A percentile compares a stretch with the other conserved stretches of the same genome.
These are phyloP conservation scores for Trichonephila inaurata DNA, from an alignment of 1,140 invertebrate species.

Conservation along the genomic window DNA sequence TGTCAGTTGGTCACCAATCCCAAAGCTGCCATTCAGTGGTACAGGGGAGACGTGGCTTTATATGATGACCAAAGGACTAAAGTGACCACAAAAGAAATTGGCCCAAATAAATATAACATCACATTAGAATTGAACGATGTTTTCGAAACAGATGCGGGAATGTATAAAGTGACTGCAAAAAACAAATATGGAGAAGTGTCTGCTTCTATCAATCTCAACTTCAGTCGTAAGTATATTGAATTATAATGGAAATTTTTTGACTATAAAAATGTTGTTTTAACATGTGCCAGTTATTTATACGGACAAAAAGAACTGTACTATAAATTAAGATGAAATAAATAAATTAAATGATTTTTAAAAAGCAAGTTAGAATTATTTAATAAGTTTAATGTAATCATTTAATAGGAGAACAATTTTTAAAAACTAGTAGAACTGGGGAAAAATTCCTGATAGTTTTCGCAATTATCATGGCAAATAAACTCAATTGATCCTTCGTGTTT, in stretches of 20 bases:
- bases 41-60: conserved; percentile 86
- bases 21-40: conserved; percentile 94
- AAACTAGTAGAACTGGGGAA: no score
- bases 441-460: no score
- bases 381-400: no score
- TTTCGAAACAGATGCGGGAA: conserved; percentile 96
- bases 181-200: conserved; percentile 99
- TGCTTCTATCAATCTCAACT: conserved; percentile 98
- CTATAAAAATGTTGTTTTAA: not conserved
- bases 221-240: conserved; percentile 92
- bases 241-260: not conserved
- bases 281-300: not conserved
- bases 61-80: conserved; percentile 85
- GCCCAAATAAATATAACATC: conserved; percentile 92
- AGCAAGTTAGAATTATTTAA: no score
- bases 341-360: not conserved
- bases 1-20: conserved; percentile 97
- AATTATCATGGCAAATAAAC: no score
- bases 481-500: no score
- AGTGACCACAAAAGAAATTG: conserved; percentile 91
- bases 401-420: no score
- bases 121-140: conserved; percentile 96
- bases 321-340: not conserved
- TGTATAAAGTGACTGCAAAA: conserved; percentile 98
- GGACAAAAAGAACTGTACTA: not conserved